Conservation (phyloP, 2,113 vertebrate species). For the Thamnaconus septentrionalis region DNA sequence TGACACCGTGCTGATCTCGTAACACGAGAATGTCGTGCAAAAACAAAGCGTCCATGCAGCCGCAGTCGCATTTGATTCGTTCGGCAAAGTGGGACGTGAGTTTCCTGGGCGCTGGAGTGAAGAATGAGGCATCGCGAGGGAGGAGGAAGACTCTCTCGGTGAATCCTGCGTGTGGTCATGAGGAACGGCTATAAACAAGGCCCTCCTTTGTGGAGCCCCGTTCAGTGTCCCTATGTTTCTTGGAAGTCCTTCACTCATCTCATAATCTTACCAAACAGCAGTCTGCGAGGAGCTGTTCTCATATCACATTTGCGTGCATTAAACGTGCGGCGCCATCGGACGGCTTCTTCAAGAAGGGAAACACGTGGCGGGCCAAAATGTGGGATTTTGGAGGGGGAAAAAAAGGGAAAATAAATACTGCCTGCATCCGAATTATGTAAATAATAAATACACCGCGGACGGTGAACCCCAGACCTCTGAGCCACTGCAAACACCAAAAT, state of each 20-base stretch:
- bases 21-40: conserved; percentile 47
- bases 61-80: conserved; percentile 41
- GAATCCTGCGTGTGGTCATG: conserved; percentile 73
- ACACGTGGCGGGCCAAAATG: conserved; percentile 70
- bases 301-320: neutral
- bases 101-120: conserved; percentile 59
- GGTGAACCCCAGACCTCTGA: conserved; percentile 62
- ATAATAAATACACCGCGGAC: conserved; percentile 67
- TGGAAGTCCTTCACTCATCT: conserved; percentile 25
- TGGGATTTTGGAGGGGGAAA: conserved; percentile 44
- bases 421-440: conserved; percentile 65
- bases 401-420: conserved; percentile 68
- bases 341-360: conserved; percentile 1
- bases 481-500: conserved; percentile 66
- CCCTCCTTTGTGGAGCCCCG: conserved; percentile 64
- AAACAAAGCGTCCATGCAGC: conserved; percentile 13
- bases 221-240: conserved; percentile 31
- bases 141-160: conserved; percentile 77
- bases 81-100: conserved; percentile 59
- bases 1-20: conserved; percentile 15
- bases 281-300: conserved; percentile 23
- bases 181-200: conserved; percentile 75
- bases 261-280: conserved; percentile 50
- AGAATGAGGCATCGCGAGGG: conserved; percentile 76
- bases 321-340: neutral